Evolutionary conservation across 2,888 invertebrate genomes (phyloP).

Genomic region (Balanococcus diminutus): DNA sequence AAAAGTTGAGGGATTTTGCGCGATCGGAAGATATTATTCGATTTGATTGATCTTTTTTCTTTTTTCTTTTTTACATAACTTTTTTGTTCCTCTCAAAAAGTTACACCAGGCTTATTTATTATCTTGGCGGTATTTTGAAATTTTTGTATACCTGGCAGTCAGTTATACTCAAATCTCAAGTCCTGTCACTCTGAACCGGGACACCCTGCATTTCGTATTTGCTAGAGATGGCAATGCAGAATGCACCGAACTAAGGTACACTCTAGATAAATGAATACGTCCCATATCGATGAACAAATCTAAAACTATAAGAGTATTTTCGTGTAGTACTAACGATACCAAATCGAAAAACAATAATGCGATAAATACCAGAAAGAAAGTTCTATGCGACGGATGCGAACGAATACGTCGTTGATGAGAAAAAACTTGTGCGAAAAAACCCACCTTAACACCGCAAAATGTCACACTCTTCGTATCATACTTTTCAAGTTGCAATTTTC

Average conservation of each 20-base stretch:
- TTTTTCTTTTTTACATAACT: no score
- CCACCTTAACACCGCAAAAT: not conserved
- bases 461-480: not conserved
- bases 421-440: slow-evolving; percentile 19
- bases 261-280: not conserved
- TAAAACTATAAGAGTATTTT: slow-evolving; percentile 50
- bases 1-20: no score
- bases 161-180: no score
- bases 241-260: not conserved
- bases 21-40: no score
- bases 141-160: no score
- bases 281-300: not conserved
- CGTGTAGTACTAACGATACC: slow-evolving; percentile 9
- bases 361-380: slow-evolving; percentile 34
- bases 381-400: not conserved
- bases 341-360: slow-evolving; percentile 39
- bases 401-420: not conserved
- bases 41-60: no score
- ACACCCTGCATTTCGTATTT: no score
- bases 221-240: not conserved
- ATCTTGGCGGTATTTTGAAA: no score
- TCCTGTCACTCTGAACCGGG: no score
- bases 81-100: no score
- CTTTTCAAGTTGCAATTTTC: slow-evolving; percentile 44
- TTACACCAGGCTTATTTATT: no score